phyloP scores from a whole-genome alignment of 2,888 invertebrate species.

The Leptinotarsa peninsularis region DNA sequence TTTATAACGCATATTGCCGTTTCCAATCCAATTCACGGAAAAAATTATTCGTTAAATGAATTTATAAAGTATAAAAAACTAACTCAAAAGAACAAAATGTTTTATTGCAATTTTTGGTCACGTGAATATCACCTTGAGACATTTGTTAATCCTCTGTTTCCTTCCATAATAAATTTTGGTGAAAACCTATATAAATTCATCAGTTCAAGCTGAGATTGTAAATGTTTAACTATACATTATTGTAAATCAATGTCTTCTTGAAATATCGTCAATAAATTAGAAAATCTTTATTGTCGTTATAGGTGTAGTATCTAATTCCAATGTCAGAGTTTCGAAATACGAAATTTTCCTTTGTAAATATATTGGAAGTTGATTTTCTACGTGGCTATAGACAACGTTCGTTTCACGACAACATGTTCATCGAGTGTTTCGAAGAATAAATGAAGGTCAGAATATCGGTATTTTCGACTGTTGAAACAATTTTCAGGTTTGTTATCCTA shows the following conservation, averaged over 20 bases:
- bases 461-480: not conserved
- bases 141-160: not conserved
- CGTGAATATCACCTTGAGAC: not conserved
- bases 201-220: not conserved
- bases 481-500: too few relatives aligned
- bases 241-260: constrained; percentile 8
- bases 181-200: constrained; percentile 7
- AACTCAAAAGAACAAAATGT: too few relatives aligned
- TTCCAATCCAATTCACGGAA: too few relatives aligned
- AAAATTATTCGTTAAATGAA: too few relatives aligned
- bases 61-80: too few relatives aligned
- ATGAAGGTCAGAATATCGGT: not conserved
- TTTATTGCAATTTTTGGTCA: too few relatives aligned
- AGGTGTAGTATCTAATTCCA: not conserved
- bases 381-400: not conserved
- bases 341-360: not conserved
- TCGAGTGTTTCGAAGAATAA: not conserved
- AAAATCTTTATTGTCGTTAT: constrained; percentile 4
- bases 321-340: not conserved
- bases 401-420: not conserved
- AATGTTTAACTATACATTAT: constrained; percentile 4
- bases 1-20: too few relatives aligned
- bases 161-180: not conserved
- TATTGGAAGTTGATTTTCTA: not conserved
- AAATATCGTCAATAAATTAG: constrained; percentile 1